phyloP scores from a whole-genome alignment of 2,113 vertebrate genomes.

The Rostratula benghalensis region DNA sequence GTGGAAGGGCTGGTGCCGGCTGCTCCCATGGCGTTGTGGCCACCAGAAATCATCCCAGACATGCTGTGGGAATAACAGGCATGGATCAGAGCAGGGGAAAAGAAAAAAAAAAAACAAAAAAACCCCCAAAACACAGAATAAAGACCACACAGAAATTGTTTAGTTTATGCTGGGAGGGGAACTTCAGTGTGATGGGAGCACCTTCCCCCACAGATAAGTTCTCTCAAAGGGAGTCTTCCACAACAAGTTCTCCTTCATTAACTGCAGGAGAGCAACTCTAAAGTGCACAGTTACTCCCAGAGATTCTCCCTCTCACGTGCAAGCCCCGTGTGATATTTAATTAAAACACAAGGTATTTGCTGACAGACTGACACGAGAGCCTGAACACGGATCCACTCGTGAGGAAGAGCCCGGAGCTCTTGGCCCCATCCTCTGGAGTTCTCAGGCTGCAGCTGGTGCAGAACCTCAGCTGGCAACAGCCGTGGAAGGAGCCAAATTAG shows the following conservation, averaged over 20 bases:
- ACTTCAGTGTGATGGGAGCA: rapidly evolving
- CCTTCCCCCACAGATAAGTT: background rate
- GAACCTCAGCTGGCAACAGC: background rate
- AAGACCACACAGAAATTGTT: background rate
- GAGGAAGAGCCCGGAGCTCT: background rate
- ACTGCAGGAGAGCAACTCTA: background rate
- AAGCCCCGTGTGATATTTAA: background rate
- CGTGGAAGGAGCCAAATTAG: background rate
- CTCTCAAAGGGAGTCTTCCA: background rate
- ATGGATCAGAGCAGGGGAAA: background rate
- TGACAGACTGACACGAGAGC: background rate
- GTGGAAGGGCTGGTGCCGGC: slow-evolving; percentile 71
- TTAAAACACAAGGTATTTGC: background rate
- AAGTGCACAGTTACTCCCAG: background rate
- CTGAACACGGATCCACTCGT: rapidly evolving
- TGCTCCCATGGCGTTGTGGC: slow-evolving; percentile 77
- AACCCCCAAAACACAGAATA: background rate
- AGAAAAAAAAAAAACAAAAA: too few species aligned
- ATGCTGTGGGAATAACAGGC: slow-evolving; percentile 71
- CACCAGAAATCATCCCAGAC: slow-evolving; percentile 94
- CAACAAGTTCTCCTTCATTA: background rate
- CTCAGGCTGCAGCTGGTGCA: background rate
- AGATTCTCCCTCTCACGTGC: background rate
- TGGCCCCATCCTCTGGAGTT: background rate
- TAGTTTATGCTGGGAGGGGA: background rate